Evolutionary conservation across 2,888 invertebrate genomes (phyloP), one percentile per base, ranked within the genome.

Genomic region (Nezara viridula): DNA sequence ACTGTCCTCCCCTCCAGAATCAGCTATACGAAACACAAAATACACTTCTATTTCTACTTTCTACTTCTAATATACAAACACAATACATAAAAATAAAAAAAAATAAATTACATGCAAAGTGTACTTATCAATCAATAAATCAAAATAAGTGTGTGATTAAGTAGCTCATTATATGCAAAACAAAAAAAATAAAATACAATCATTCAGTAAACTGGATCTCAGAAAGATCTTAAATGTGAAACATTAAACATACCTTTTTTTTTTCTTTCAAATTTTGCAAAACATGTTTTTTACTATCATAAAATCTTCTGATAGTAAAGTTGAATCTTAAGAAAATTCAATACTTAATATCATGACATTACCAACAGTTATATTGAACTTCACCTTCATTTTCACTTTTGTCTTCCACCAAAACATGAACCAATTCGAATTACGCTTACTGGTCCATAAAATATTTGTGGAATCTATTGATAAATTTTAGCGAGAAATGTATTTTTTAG

Each of bases 1-100:
- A 55, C 77, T 88, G 88, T 90, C 90, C 90, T 90, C 90, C 87
- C 88, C 89, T 86, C 90, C 90, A 90, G 90, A 90, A 85, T 90
- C 90, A 89, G 90, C 90, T 90, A 52, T 88, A 85, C 32, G 85
- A 81, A 88, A 88, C 81, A 88, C 88, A 88, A 88, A 88, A 88
- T 81, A 88, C 88, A 88, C 77, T 49, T 81, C 55, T 55, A 55
- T 50, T 73, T 88, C 88, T 88, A 88, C 88, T 81, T 50, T 85
- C 88, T 88, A 88, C 88, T 55, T n/a, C 88, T 88, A 88, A 88
- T 47, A 77, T 49, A 88, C 66, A 86, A 37, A 88, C 81, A 88
- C 49, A 77, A 85, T 73, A 88, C 85, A 88, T 77, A 52, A 44
- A 37, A 32, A 88, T n/a, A 27, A 49, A 86, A 50, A 86, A 50